Base-by-base conservation (phyloP, 1,140 invertebrate species). In the Choristoneura fumiferana region DNA sequence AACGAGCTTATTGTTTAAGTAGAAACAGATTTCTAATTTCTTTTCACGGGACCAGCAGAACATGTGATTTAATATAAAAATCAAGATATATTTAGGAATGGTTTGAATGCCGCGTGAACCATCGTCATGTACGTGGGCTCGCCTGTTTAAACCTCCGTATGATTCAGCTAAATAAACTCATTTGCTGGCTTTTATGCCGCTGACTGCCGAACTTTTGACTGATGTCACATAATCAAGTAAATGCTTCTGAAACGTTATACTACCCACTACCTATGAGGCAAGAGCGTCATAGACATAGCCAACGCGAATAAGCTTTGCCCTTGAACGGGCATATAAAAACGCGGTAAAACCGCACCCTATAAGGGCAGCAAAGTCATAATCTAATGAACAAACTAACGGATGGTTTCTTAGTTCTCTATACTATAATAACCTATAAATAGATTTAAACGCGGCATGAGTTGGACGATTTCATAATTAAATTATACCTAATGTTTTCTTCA, bases 311-410 rank as follows among this genome's bases (percentile, higher is more conserved):
- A 17, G 43, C 43, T 49, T 29, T 18, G 43, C 43, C 43, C 43
- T 49, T 29, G 22, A 6, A 29, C 43, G 6, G 43, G 12, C 18
- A 49, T 49, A 49, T 49, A 29, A 49, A 49, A 49, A 29, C 10
- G 22, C 43, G 43, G 43, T 49, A 49, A 33, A 49, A 49, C 43
- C 43, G 22, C 43, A 49, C 43, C 43, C 43, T 18, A 49, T 33
- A 29, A 49, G 29, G 43, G 17, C 12, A 45, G 43, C 43, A 45
- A 45, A 45, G 43, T 22, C 43, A 49, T 49, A 49, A 45, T 18
- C 22, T 49, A 49, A 45, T 45, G 40, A 29, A 45, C 40, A 45
- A 45, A 45, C 40, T 17, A 10, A 22, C 17, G n/a, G 22, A 1
- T 0, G 40, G 40, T 10, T 0, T 18, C 13, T 13, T 18, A 40